Conservation (phyloP, 2,113 vertebrate species). For the Podarcis muralis region DNA sequence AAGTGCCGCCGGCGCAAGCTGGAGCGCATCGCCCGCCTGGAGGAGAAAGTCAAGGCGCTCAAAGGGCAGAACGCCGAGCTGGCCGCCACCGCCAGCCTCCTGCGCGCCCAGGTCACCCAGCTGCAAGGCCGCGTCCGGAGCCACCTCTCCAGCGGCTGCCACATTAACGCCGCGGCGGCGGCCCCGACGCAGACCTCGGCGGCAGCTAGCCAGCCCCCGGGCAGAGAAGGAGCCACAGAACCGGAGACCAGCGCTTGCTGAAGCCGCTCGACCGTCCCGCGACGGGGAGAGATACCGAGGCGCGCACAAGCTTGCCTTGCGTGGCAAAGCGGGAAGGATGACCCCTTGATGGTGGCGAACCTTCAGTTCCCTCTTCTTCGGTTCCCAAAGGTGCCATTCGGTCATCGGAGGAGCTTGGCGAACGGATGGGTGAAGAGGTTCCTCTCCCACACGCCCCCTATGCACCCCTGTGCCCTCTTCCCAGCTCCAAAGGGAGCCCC, state of each 20-base stretch:
- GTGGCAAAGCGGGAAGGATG: not conserved
- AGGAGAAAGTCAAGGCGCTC: constrained; percentile 81
- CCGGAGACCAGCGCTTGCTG: constrained; percentile 52
- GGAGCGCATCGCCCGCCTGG: constrained; percentile 80
- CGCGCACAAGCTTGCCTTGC: not conserved
- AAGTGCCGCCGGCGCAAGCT: constrained; percentile 82
- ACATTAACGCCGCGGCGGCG: constrained; percentile 63
- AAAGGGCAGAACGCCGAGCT: constrained; percentile 82
- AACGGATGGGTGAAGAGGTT: not conserved
- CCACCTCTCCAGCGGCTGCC: constrained; percentile 80
- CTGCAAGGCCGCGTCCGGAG: constrained; percentile 81
- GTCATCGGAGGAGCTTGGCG: not conserved
- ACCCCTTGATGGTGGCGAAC: not conserved
- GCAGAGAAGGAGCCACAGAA: constrained; percentile 19
- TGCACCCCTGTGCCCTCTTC: not conserved
- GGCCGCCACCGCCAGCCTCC: constrained; percentile 78
- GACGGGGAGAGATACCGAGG: not conserved
- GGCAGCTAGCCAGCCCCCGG: not conserved
- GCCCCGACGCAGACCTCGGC: not conserved
- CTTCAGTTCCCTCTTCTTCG: not conserved
- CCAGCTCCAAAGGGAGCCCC: not conserved
- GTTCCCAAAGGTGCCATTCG: not conserved
- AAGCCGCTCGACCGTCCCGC: not conserved
- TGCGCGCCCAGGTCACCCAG: constrained; percentile 80
- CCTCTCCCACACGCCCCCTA: not conserved